Evolutionary conservation across 2,888 invertebrate species (phyloP), one percentile per base, ranked within the genome.

Genomic region (Chrysodeixis includens): DNA sequence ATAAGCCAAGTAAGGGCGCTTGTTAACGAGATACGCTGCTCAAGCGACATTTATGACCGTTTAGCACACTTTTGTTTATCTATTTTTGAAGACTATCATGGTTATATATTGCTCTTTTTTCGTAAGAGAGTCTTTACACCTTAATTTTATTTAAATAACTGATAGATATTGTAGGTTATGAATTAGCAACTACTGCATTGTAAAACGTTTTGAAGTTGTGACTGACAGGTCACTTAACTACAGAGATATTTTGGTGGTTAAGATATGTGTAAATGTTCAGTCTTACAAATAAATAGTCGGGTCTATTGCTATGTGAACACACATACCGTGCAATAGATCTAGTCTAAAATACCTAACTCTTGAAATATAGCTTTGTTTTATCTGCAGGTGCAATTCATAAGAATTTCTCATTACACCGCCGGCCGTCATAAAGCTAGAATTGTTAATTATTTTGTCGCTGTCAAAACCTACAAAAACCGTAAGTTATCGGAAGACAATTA

Each of bases 1-100:
- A 93, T 92, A 91, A 92, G 90, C 92, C 91, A 88, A 90, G 90
- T 89, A 89, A 90, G 87, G 80, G 86, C 83, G 88, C 86, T 90
- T 89, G 90, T 89, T 92, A 92, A 90, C 88, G 92, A 89, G 86
- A 86, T 83, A 86, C 83, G 82, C 85, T 84, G 79, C 84, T 84
- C 82, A 78, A 85, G 82, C 76, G 85, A 86, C 86, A 84, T 83
- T 88, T 85, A 83, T 79, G 75, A 53, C 57, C 72, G 81, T 83
- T 84, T 85, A 81, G 74, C 76, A 74, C 77, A 77, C 64, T 63
- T 70, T 74, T 66, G 58, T 61, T 59, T 58, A 66, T 59, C 62
- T 78, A 72, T 71, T 64, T 67, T 71, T 66, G 65, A 40, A 59
- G 52, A 59, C 54, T 59, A 53, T 54, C 61, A 49, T 62, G 54